Evolutionary conservation across 2,888 invertebrate species (phyloP), one percentile per base, ranked within the genome.

Genomic region (Lasioglossum villosulum): DNA sequence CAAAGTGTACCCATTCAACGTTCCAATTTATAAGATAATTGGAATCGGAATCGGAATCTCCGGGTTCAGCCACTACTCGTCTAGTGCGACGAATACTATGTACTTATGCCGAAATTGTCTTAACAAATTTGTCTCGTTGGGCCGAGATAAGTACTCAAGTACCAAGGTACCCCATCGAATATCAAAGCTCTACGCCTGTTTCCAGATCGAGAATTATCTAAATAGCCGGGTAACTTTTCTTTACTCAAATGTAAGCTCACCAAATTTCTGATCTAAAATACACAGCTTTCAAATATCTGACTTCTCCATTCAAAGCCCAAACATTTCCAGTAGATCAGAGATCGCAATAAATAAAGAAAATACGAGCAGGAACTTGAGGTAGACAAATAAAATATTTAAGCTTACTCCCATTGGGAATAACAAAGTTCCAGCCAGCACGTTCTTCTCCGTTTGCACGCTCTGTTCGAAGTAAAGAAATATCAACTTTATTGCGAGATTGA

Each of bases 391-490:
- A 52, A 19, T 10, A 52, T 23, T 52, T 8, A 45, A 12, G 42
- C 12, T 42, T 42, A 42, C 42, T 12, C 42, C 2, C n/a, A n/a
- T 42, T 42, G 16, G 45, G 16, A 16, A 45, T 4, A 45, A 16
- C 16, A 16, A 52, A 52, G 23, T 10, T 52, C 23, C 52, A 23
- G 52, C 52, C 52, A 27, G 12, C 14, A 27, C 14, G 5, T 59
- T 59, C 14, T 12, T 59, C 16, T 10, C 23, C 14, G 8, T 59
- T 70, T 8, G 48, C 56, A 14, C 14, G 19, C 16, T 63, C 71
- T 71, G 48, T 73, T 66, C 5, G 39, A 48, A 23, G 23, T 66
- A 37, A 74, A 74, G 14, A 74, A 56, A 56, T 56, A 39, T 5
- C 0, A 74, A 74, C 34, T 74, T 74, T 74, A 74, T 74, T 48